Conservation (phyloP, 2,888 invertebrate genomes). For the Pristionchus arcanus region DNA sequence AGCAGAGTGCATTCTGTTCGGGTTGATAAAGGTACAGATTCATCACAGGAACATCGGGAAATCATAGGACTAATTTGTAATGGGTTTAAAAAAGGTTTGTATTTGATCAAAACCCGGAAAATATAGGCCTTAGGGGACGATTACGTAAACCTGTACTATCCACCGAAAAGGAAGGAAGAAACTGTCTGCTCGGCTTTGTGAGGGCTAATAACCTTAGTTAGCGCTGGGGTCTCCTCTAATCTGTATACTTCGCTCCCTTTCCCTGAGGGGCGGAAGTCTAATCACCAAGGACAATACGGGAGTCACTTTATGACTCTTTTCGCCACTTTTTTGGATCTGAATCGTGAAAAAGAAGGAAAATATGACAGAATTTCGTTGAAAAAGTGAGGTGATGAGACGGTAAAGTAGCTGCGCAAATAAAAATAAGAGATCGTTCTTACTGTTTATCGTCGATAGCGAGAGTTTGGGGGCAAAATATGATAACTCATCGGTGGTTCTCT, state of each 20-base stretch:
- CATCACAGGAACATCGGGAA: background rate
- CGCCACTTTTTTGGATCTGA: background rate
- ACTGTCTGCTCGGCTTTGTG: background rate
- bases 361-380: background rate
- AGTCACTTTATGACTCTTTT: background rate
- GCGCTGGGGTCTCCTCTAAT: background rate
- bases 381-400: background rate
- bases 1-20: background rate
- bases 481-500: background rate
- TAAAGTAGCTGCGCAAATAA: background rate
- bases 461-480: background rate
- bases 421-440: background rate
- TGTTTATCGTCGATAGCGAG: background rate
- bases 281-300: constrained; percentile 19
- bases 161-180: background rate
- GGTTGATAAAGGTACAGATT: background rate
- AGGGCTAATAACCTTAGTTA: constrained; percentile 9
- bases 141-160: background rate
- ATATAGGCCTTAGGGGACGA: no score
- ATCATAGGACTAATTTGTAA: background rate
- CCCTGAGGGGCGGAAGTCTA: background rate
- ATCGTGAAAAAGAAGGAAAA: background rate
- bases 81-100: background rate
- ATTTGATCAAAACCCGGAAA: background rate
- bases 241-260: constrained; percentile 7